Evolutionary conservation across 2,113 vertebrate genomes (phyloP), one percentile per base, ranked within the genome.

Genomic region (Corvus hawaiiensis): DNA sequence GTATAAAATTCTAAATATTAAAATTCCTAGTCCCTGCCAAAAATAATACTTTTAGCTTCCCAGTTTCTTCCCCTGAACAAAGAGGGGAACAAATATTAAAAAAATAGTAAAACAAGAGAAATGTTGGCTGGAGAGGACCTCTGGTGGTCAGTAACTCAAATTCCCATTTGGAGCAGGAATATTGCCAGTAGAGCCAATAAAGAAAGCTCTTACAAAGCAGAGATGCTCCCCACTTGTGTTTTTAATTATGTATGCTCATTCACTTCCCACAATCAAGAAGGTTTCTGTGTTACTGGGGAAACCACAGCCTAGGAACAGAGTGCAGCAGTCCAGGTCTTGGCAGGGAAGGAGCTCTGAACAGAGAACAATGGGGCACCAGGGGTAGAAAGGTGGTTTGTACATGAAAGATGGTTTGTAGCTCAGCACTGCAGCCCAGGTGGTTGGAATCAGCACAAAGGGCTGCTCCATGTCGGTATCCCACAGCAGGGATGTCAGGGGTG

Each of bases 111-210:
- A 89, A 46, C 0, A 2, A 71, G 63, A 37, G 49, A 86, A 95
- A 63, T 63, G 51, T 72, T 86, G 73, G 16, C 80, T 87, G 49
- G 27, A 93, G 81, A 74, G 83, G 94, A 86, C 96, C 94, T 95
- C 96, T 97, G 73, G 68, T 94, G 96, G 93, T 90, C 76, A 84
- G 46, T n/a, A 48, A 33, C 54, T 72, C 83, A n/a, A 88, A 69
- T 48, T 84, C 68, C 66, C 51, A 22, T 77, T 89, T 48, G 80
- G 24, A 81, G 37, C 7, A 71, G 91, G 48, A 61, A 4, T 24
- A 14, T 16, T 2, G 0, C 55, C 35, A 69, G 27, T 55, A 82
- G 89, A 90, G 9, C 30, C 51, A 54, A 27, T 58, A 54, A 79
- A 68, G 21, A 0, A 56, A 71, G 12, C 28, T 64, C 51, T 11